phyloP scores from a whole-genome alignment of 2,888 invertebrate genomes.

The Dorcus hopei region DNA sequence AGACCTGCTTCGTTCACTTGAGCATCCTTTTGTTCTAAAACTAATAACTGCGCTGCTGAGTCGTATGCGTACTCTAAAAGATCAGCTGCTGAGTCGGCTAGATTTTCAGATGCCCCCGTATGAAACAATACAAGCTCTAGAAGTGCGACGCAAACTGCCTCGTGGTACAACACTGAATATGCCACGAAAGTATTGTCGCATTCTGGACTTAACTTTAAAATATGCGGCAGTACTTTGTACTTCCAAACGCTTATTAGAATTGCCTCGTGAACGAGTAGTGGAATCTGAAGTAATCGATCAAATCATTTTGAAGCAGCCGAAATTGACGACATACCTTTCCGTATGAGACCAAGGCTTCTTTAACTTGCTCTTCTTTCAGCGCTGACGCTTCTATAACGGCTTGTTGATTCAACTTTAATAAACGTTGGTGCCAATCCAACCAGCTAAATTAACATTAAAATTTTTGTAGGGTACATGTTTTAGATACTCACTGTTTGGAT shows the following conservation, averaged over 20 bases:
- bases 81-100: slow-evolving; percentile 75
- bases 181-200: slow-evolving; percentile 70
- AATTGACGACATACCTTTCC: slow-evolving; percentile 59
- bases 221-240: slow-evolving; percentile 71
- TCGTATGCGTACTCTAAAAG: slow-evolving; percentile 78
- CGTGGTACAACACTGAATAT: slow-evolving; percentile 58
- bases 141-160: slow-evolving; percentile 68
- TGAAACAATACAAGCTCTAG: slow-evolving; percentile 82
- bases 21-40: slow-evolving; percentile 50
- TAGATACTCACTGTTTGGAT: slow-evolving; percentile 50
- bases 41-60: slow-evolving; percentile 62
- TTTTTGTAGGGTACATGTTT: not conserved
- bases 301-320: not conserved
- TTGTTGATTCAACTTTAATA: slow-evolving; percentile 85
- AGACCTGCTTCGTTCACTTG: slow-evolving; percentile 47
- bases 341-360: slow-evolving; percentile 73
- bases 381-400: slow-evolving; percentile 77
- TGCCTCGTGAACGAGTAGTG: slow-evolving; percentile 76
- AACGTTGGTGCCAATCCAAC: slow-evolving; percentile 76
- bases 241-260: slow-evolving; percentile 84
- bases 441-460: slow-evolving; percentile 54
- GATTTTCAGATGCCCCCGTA: slow-evolving; percentile 71
- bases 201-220: slow-evolving; percentile 56
- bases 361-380: slow-evolving; percentile 78
- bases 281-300: slow-evolving; percentile 53